Evolutionary conservation across 2,888 invertebrate genomes (phyloP), one percentile per base, ranked within the genome.

Genomic region (Caenorhabditis sinica): DNA sequence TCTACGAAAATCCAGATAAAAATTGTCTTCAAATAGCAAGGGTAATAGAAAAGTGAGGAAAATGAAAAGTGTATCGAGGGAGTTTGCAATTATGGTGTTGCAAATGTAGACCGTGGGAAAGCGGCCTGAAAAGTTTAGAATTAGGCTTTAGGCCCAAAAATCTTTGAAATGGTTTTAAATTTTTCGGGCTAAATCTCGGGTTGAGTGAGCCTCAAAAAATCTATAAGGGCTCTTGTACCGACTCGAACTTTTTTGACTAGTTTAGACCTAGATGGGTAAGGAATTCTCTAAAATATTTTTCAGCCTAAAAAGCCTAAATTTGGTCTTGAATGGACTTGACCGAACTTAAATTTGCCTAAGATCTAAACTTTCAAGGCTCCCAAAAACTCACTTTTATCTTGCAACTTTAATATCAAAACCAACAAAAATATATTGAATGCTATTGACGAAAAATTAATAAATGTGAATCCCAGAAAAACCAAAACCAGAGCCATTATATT

Each of bases 51-150:
- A 81, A 30, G 51, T 58, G 6, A 74, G 40, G 23, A 66, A 81
- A 25, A 81, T 40, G 3, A 61, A 68, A 28, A 81, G 17, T 9
- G 66, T 60, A 13, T 81, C 73, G 0, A 66, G 25, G 0, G 65
- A 51, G 13, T 74, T 74, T 9, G 68, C 73, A 13, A 81, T 33
- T 6, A 81, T 68, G 58, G 61, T 58, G 17, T 81, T 81, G 20
- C 73, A 80, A 51, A 80, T 73, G 40, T 80, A 80, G 17, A 73
- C 49, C 6, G 65, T 66, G 17, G 80, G 80, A 9, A 63, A 36
- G 36, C 49, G 30, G 11, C 53, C 79, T 71, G 63, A 56, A 79
- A 65, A 25, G 4, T 45, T 33, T 45, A 30, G 8, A 25, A 2
- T 45, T 45, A 17, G 2, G 17, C n/a, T n/a, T n/a, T n/a, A n/a